Base-by-base conservation (phyloP, 2,888 invertebrate genomes). In the Eilema sororculum region DNA sequence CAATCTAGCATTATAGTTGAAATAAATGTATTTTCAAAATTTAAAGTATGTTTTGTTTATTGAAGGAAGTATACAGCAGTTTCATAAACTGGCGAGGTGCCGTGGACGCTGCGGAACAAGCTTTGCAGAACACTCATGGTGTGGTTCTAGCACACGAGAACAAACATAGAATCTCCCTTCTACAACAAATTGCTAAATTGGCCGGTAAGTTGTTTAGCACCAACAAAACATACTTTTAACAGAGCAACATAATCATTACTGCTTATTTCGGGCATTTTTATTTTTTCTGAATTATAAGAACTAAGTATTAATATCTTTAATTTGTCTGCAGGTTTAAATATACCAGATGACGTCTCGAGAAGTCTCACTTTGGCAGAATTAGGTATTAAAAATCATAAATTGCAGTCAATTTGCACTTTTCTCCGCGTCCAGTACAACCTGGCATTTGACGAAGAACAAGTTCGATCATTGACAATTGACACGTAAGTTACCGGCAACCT, bases 111-210 rank as follows among this genome's bases (percentile, higher is more conserved):
- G 58, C 73, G 25, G 84, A 84, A 68, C 73, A 75, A 6, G 80
- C 80, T 6, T 69, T 82, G 22, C 69, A 76, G 12, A 75, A 77
- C 24, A 46, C 57, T 10, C 72, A 75, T 16, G 57, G 68, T 12
- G 66, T 74, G 24, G 24, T 80, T 13, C 59, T 79, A 6, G 77
- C 75, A 20, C 68, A 67, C 6, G 41, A 46, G 24, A 62, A 22
- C 16, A 37, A n/a, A 63, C 57, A 56, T n/a, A 61, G 22, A 58
- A 64, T 60, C 20, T 60, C 80, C 6, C 37, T 88, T 20, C 24
- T 85, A 24, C 67, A 83, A 28, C 71, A 78, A 70, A 75, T 86
- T 28, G 67, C 75, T 10, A 25, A 37, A 3, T 68, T 79, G 30
- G 69, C 83, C 5, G 82, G 85, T 86, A 20, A 72, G 57, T 52